Base-by-base conservation (phyloP, 92 coral and sea anemone species). In the Phenganax stokvisi region DNA sequence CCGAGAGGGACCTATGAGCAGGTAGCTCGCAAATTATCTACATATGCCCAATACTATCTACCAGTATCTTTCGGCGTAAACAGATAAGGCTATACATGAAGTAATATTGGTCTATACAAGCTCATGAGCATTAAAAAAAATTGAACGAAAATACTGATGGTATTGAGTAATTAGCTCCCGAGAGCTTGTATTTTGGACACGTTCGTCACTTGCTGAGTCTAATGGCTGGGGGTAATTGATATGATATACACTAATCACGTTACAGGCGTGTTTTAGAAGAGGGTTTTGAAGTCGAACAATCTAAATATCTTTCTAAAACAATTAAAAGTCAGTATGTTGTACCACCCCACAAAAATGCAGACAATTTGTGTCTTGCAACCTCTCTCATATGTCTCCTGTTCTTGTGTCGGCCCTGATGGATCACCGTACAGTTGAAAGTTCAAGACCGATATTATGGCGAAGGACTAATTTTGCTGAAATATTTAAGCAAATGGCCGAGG, bases 271-370 rank as follows among this genome's bases (percentile, higher is more conserved):
- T 68, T 68, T 68, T 68, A 30, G 31, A 68, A 68, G 73, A 67
- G 73, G 73, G 52, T 68, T 68, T 68, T 27, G 73, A 68, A 68
- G 73, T 37, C 73, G 73, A n/a, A 68, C 73, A 68, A 68, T 68
- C 73, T 68, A 17, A 51, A n/a, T 10, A 53, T 68, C 53, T 30
- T 6, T 68, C 10, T 68, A 37, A 68, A 61, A 68, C 73, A 68
- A 68, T 68, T 68, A 68, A 68, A 64, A 68, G 73, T 68, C 52
- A 68, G 53, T 68, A 53, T 9, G 73, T 9, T 68, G 73, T 68
- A 30, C 73, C 54, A 29, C 54, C 73, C 73, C 70, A 64, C 29
- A 37, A 12, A 15, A 66, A 68, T 37, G 73, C 53, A 29, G 73
- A 68, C 16, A 30, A 37, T 68, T 68, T 68, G 47, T 68, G 29